These are phyloP conservation scores for Anhinga rufa DNA, from an alignment of 2,113 vertebrate species.

Conservation along the genomic window DNA sequence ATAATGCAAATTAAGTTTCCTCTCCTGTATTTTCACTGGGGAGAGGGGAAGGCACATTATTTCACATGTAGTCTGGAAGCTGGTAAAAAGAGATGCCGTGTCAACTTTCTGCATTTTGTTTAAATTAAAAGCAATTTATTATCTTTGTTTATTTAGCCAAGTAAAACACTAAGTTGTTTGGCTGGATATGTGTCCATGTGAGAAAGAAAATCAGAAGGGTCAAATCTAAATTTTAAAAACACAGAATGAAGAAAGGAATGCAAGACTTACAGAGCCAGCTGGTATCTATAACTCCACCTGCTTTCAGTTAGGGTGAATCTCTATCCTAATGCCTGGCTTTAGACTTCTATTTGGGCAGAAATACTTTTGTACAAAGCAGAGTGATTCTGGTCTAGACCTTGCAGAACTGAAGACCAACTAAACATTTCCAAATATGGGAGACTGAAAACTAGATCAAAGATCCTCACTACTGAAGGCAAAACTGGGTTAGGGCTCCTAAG, in stretches of 20 bases:
- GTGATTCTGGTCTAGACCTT: background rate
- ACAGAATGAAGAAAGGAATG: background rate
- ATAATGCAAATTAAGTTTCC: constrained; percentile 7
- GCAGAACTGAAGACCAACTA: background rate
- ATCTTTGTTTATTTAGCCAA: background rate
- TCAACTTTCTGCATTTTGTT: background rate
- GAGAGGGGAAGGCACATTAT: background rate
- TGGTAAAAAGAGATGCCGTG: background rate
- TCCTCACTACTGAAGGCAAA: background rate
- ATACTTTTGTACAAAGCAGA: background rate
- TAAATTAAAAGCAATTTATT: background rate
- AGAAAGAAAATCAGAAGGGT: background rate
- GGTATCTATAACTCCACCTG: constrained; percentile 1
- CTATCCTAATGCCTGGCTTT: background rate
- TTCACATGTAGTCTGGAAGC: background rate
- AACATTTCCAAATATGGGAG: background rate
- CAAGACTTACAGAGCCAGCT: background rate
- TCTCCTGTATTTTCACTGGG: background rate
- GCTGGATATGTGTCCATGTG: background rate
- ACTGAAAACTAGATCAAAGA: background rate
- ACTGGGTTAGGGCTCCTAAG: background rate
- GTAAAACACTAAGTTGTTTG: background rate
- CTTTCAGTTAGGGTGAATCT: constrained; percentile 22
- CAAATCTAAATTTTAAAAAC: background rate
- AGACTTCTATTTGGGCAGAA: background rate